Conservation (phyloP, 2,797 vertebrate species). For the Aulostomus chinensis region DNA sequence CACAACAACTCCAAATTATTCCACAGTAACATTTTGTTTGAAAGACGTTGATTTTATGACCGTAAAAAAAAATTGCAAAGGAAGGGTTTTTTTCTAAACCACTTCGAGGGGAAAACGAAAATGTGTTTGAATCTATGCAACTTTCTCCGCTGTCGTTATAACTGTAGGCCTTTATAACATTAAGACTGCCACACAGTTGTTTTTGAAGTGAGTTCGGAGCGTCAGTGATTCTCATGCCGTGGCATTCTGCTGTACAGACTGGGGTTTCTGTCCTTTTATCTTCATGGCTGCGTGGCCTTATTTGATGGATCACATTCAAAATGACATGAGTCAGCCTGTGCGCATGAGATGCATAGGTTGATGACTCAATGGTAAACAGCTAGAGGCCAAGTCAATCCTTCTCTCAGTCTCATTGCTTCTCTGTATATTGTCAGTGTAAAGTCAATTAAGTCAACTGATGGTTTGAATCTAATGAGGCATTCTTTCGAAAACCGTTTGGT, state of each 20-base stretch:
- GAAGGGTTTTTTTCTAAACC: no score
- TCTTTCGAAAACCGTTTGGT: neutral
- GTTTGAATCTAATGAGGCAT: no score
- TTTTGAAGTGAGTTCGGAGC: constrained; percentile 2
- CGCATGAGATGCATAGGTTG: constrained; percentile 52
- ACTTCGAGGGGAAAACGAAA: no score
- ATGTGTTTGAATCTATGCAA: no score
- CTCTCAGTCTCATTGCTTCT: constrained; percentile 18
- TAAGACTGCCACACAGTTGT: no score
- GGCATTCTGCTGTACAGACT: constrained; percentile 33
- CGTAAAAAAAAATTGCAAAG: no score
- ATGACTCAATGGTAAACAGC: constrained; percentile 52
- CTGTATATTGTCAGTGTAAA: neutral
- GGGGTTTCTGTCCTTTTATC: constrained; percentile 30
- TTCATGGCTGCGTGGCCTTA: constrained; percentile 11
- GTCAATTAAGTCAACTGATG: no score
- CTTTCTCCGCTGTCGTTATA: no score
- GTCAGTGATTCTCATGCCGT: constrained; percentile 10
- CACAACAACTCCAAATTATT: no score
- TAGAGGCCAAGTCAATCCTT: constrained; percentile 19
- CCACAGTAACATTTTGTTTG: no score
- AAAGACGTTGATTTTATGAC: no score
- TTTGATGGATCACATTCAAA: constrained; percentile 41
- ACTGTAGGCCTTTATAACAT: no score
- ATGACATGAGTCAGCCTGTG: constrained; percentile 51